Base-by-base conservation (phyloP, 2,113 vertebrate species). In the Scatophagus argus region DNA sequence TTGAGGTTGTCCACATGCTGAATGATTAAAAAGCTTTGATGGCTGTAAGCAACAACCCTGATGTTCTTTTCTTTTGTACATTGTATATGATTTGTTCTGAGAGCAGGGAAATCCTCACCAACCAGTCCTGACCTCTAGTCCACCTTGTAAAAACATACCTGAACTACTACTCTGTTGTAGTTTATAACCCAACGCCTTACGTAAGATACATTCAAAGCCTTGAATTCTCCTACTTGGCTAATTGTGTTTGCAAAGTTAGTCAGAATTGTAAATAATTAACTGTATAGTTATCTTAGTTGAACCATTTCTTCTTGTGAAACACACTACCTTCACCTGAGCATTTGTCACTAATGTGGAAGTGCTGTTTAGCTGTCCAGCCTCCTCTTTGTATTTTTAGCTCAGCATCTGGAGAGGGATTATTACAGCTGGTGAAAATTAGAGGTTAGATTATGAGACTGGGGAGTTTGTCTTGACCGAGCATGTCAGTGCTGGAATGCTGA, bases 351-450 rank as follows among this genome's bases (percentile, higher is more conserved):
- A 36, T 55, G 19, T 46, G 59, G 29, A 81, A 2, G 27, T 77
- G 63, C 51, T 29, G 64, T 59, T 61, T 10, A 54, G 49, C n/a
- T 1, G 27, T 67, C 49, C 67, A 27, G 55, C 51, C 74, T 71
- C 31, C 21, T 80, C 55, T 74, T 70, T 62, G 64, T 79, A 66
- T 79, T 84, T 82, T 70, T 75, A 79, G 78, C 71, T 27, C 77
- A 70, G 73, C 89, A 89, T 92, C 90, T 93, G 91, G 85, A 75
- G 44, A 5, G 38, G 23, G 56, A 87, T 87, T 78, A 58, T 88
- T 82, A 64, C 87, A 92, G 86, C 43, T 87, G 86, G 80, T 56
- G 88, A 62, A 91, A 90, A 92, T 93, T 78, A 90, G 85, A 81
- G 88, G 86, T 84, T 90, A 64, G 77, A 82, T 66, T 23, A 55